These are phyloP conservation scores for Scortum barcoo DNA, from an alignment of 2,113 vertebrate genomes.

Conservation along the genomic window DNA sequence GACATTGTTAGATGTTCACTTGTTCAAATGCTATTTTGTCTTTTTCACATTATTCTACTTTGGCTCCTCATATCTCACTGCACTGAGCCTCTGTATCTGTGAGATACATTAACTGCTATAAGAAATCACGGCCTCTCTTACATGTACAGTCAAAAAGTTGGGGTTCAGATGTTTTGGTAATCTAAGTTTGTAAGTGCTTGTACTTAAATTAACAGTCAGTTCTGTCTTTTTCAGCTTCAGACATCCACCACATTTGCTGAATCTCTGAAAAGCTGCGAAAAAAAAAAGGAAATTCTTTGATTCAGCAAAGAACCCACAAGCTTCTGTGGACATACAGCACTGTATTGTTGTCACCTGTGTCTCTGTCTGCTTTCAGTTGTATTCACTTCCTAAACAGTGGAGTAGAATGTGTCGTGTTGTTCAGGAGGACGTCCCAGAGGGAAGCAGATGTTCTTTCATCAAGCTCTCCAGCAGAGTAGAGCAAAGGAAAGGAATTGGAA, in stretches of 20 bases:
- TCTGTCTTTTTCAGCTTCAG: background rate
- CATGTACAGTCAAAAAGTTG: background rate
- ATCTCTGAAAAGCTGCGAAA: background rate
- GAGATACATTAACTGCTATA: too few relatives aligned
- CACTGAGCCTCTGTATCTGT: background rate
- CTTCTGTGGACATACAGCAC: background rate
- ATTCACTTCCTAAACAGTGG: conserved; percentile 48
- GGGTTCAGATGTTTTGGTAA: background rate
- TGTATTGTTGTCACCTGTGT: conserved; percentile 49
- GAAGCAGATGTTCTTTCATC: conserved; percentile 73
- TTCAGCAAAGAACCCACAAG: background rate
- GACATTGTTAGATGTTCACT: background rate
- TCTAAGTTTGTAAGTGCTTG: background rate
- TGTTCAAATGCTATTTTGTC: background rate
- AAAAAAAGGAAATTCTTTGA: conserved; percentile 11
- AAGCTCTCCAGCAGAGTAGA: conserved; percentile 56
- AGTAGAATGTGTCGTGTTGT: conserved; percentile 57
- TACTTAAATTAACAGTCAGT: background rate
- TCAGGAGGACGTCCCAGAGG: conserved; percentile 65
- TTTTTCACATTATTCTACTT: background rate
- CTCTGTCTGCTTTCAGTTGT: conserved; percentile 38
- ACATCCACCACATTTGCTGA: background rate
- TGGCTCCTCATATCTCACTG: background rate
- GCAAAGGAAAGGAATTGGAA: conserved; percentile 53
- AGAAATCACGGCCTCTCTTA: background rate